Conservation (phyloP, 2,113 vertebrate genomes). For the Etheostoma cragini region DNA sequence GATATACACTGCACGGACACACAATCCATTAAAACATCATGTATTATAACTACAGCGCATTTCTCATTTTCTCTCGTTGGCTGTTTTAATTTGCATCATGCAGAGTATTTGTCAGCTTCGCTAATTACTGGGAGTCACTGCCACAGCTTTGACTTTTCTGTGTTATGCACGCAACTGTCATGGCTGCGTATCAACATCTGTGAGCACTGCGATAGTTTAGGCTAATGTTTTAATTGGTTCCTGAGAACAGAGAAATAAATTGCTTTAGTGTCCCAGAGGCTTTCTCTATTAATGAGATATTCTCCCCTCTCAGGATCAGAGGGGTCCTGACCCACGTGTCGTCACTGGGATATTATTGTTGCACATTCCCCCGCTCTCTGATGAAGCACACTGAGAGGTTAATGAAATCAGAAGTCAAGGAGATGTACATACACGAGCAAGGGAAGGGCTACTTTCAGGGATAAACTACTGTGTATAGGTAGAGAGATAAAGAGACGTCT, state of each 20-base stretch:
- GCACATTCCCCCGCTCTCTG: slow-evolving; percentile 56
- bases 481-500: slow-evolving; percentile 1
- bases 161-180: slow-evolving; percentile 56
- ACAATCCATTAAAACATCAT: slow-evolving; percentile 12
- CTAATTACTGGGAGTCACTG: slow-evolving; percentile 62
- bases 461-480: not conserved
- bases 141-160: slow-evolving; percentile 58
- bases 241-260: slow-evolving; percentile 84
- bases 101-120: slow-evolving; percentile 47
- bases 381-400: slow-evolving; percentile 71
- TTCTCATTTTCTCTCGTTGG: slow-evolving; percentile 20
- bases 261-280: slow-evolving; percentile 83
- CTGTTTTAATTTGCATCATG: slow-evolving; percentile 53
- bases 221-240: slow-evolving; percentile 87
- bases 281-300: slow-evolving; percentile 84
- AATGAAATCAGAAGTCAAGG: slow-evolving; percentile 74
- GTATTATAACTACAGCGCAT: not conserved
- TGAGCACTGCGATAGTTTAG: slow-evolving; percentile 75
- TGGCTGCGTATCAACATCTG: slow-evolving; percentile 76
- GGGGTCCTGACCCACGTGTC: slow-evolving; percentile 80
- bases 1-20: slow-evolving; percentile 1
- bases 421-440: slow-evolving; percentile 22
- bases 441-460: slow-evolving; percentile 30
- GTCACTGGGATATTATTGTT: slow-evolving; percentile 77
- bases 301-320: slow-evolving; percentile 78